Evolutionary conservation across 2,113 vertebrate species (phyloP), one percentile per base, ranked within the genome.

Genomic region (Peromyscus maniculatus): DNA sequence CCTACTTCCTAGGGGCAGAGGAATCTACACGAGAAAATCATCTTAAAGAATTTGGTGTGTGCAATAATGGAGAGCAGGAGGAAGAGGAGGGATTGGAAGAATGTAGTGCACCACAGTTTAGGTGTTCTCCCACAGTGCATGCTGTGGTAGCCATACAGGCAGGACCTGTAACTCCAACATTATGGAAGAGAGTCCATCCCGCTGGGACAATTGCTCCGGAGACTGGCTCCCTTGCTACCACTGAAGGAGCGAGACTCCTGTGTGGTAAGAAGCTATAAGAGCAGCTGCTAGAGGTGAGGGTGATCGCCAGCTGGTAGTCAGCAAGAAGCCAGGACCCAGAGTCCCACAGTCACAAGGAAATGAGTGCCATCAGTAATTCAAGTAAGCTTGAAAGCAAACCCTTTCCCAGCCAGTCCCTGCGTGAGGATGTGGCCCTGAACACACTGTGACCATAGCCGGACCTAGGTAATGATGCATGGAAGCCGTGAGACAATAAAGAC

Each of bases 101-200:
- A 43, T 71, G 19, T 31, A 52, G 13, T 28, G 2, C 86, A 33
- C 31, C 17, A 66, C n/a, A 59, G 62, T 69, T 82, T 19, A 69
- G 59, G 22, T 4, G 79, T 77, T 57, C n/a, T 28, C 28, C 55
- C 6, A 13, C 0, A 1, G 21, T 15, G 15, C 8, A 13, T 0
- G 1, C 28, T 15, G 33, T n/a, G 66, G 33, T n/a, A 33, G 43
- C 26, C 46, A 64, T 28, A 1, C 12, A 33, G 57, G 67, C 66
- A 78, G 39, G 28, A 78, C 57, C n/a, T 77, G 39, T 9, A 55
- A 62, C 17, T 78, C 57, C 15, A 9, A 49, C 11, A 2, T 55
- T n/a, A 55, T 1, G 4, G 46, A 62, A 39, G 36, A 59, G 28
- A 59, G 31, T n/a, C n/a, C 4, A 24, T 28, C 46, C 19, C 31